phyloP scores from a whole-genome alignment of 2,113 vertebrate genomes.

The Pleuronectes platessa region DNA sequence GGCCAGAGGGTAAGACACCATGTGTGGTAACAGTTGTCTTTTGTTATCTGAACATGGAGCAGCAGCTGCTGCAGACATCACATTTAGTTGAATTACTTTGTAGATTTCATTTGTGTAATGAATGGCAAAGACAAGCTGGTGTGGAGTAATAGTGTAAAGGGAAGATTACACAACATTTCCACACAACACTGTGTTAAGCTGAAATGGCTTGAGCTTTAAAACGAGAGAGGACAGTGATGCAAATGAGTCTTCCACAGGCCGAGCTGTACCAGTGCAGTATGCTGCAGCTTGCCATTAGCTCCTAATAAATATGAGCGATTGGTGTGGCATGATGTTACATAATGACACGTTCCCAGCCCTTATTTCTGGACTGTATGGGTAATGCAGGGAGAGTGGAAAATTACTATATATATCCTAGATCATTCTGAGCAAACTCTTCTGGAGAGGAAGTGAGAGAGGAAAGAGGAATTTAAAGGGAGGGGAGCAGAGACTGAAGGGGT shows the following conservation, averaged over 20 bases:
- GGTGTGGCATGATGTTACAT: constrained; percentile 1
- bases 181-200: neutral
- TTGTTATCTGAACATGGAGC: constrained; percentile 7
- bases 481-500: neutral
- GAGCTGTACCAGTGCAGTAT: neutral
- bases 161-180: constrained; percentile 4
- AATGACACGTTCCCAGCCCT: constrained; percentile 31
- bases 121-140: neutral
- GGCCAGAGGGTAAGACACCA: neutral
- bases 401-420: constrained; percentile 49
- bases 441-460: constrained; percentile 67
- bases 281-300: neutral
- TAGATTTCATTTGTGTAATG: neutral
- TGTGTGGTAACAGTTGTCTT: neutral
- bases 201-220: neutral
- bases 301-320: constrained; percentile 4
- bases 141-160: neutral
- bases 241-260: neutral
- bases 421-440: constrained; percentile 34
- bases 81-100: neutral
- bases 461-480: constrained; percentile 42
- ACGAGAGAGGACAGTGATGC: neutral
- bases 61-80: constrained; percentile 9
- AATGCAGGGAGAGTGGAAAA: constrained; percentile 41
- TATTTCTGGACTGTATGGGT: constrained; percentile 9